Evolutionary conservation across 2,113 vertebrate genomes (phyloP), one percentile per base, ranked within the genome.

Genomic region (Blennius ocellaris): DNA sequence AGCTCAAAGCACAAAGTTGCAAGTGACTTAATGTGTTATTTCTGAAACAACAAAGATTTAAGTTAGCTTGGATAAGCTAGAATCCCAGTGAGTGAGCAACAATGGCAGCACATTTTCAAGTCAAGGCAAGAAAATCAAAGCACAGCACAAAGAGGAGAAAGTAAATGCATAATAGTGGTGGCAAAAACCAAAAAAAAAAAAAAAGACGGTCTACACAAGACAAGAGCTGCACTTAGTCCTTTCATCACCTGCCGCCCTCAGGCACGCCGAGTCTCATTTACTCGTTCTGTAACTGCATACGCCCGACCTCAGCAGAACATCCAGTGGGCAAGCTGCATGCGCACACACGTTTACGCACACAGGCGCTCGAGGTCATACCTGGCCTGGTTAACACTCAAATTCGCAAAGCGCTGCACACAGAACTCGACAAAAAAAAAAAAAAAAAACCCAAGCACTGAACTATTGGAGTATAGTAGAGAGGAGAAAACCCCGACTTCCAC

Each of bases 301-400:
- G 80, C 77, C 76, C 88, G 84, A 87, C 83, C 87, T 69, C 69
- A 76, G 40, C 51, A 39, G 14, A 65, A 54, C 59, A 15, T 54
- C 63, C 72, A 88, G 15, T 74, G 21, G 61, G 41, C 37, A 52
- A 40, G 53, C 7, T 76, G 65, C 80, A 80, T 44, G 64, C 74
- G 68, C 30, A 40, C 86, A 38, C 76, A 48, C 11, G 14, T n/a
- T 7, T 10, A 6, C 80, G 21, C 52, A 43, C 73, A 68, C 78
- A 66, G 40, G 14, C 76, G 73, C 56, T 16, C 5, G 16, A 62
- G 64, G 39, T 61, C 70, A 73, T 55, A 60, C 71, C 49, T 70
- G 52, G 43, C 56, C 57, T 53, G 30, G 5, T 53, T 57, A 44
- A 30, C 70, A 51, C 68, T 52, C 50, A 47, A 30, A 30, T 48